Evolutionary conservation across 2,888 invertebrate genomes (phyloP), one percentile per base, ranked within the genome.

Genomic region (Homarus gammarus): DNA sequence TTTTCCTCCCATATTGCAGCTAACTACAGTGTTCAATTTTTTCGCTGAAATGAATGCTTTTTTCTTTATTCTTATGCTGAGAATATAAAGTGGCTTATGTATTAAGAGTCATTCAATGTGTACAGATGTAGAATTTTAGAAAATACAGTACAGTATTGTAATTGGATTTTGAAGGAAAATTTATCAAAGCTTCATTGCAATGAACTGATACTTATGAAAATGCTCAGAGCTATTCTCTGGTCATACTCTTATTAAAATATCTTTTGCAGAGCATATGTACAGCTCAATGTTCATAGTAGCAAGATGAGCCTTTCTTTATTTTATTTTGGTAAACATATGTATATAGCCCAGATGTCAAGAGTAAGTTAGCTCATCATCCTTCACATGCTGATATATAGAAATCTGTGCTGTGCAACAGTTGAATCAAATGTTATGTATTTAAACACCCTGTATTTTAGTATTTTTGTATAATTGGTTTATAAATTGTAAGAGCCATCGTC

Each of bases 371-470:
- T 22, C 40, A 38, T 61, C 15, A 5, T 61, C 56, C 22, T 27
- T 61, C 79, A 79, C 79, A 36, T 61, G 36, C 44, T 79, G 36
- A 64, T 79, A 18, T 78, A 78, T 51, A 36, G 72, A 79, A 82
- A 38, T 73, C 84, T 84, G 75, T 84, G 64, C 84, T 84, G 84
- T 84, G 72, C 40, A 75, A 38, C 72, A 73, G 72, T 73, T 49
- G 27, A 73, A 84, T 61, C 84, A 75, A 38, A 75, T 61, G 2
- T 27, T 84, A 75, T 44, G 22, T 61, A 61, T 36, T 31, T 36
- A 70, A 49, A 78, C 61, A 40, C 78, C n/a, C 10, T 51, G 27
- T 78, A 78, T 18, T 75, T 73, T 84, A 75, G 75, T 72, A 22
- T 38, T 75, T 36, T 75, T 84, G 75, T 75, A 72, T 84, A 44